Evolutionary conservation across 2,797 vertebrate genomes (phyloP), one percentile per base, ranked within the genome.

Genomic region (Erithacus rubecula): DNA sequence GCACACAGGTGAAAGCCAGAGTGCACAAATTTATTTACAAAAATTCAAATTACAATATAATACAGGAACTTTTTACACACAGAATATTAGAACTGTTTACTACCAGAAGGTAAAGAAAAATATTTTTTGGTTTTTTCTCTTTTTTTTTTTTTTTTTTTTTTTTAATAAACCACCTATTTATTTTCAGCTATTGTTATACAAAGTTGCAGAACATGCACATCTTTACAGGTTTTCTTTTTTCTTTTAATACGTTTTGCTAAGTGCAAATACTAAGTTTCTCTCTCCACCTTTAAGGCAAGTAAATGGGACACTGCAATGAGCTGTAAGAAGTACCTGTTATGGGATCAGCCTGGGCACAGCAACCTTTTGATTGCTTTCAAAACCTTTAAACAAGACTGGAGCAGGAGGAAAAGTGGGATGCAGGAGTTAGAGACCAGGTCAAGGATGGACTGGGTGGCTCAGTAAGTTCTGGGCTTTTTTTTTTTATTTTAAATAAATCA

Each of bases 251-350:
- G 6, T 87, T 97, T 96, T 95, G 96, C 97, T 97, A 97, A 97
- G 98, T 98, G 98, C 98, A 98, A 97, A 98, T 97, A 97, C 97
- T 96, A 97, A 94, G 90, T 92, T 97, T 95, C 90, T 97, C 95
- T 97, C 96, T 97, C 97, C 98, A 98, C 96, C 98, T 97, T 98
- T 98, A 98, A 98, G 98, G 98, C 98, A 98, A 98, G 96, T 98
- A 96, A 95, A 95, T 1, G 79, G 92, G 87, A 95, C 88, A 81
- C 94, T 83, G 75, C 62, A 80, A 90, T 65, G 36, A 79, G 90
- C 87, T 62, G 8, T 32, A 60, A 39, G 51, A 88, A 95, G 94
- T 93, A 96, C 93, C 95, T 95, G 94, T 62, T 55, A 62, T 0
- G 59, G 84, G 87, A 63, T 46, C 62, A 30, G 71, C 80, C 74